Conservation (phyloP, 2,888 invertebrate species). For the Leptogaster cylindrica region DNA sequence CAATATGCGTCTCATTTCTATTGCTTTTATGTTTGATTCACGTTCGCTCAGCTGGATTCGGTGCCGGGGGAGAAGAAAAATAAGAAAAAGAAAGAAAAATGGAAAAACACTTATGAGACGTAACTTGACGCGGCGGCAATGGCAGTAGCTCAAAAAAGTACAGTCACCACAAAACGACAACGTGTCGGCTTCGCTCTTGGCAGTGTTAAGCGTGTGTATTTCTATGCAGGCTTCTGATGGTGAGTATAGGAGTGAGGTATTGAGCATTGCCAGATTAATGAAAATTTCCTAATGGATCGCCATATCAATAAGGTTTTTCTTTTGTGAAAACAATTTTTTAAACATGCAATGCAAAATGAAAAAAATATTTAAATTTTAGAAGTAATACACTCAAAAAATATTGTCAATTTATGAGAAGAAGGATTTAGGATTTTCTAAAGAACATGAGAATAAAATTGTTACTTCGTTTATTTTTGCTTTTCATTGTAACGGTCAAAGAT, state of each 20-base stretch:
- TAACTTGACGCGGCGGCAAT: background rate
- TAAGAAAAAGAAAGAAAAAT: background rate
- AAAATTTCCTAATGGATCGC: background rate
- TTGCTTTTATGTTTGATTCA: background rate
- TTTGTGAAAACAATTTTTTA: too few relatives aligned
- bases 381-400: too few relatives aligned
- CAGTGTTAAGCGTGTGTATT: slow-evolving; percentile 1
- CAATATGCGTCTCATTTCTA: slow-evolving; percentile 26
- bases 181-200: slow-evolving; percentile 16
- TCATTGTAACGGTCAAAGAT: too few relatives aligned
- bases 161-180: slow-evolving; percentile 59
- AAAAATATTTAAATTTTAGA: too few relatives aligned
- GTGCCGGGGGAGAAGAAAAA: background rate
- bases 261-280: background rate
- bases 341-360: too few relatives aligned
- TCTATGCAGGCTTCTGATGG: too few relatives aligned
- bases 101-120: background rate
- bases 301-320: too few relatives aligned
- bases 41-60: background rate
- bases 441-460: too few relatives aligned
- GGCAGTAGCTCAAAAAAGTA: slow-evolving; percentile 55
- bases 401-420: too few relatives aligned
- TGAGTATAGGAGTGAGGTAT: too few relatives aligned
- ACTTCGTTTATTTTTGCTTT: too few relatives aligned
- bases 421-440: too few relatives aligned